Base-by-base conservation (phyloP, 2,888 invertebrate genomes). In the Macrosiphum euphorbiae region DNA sequence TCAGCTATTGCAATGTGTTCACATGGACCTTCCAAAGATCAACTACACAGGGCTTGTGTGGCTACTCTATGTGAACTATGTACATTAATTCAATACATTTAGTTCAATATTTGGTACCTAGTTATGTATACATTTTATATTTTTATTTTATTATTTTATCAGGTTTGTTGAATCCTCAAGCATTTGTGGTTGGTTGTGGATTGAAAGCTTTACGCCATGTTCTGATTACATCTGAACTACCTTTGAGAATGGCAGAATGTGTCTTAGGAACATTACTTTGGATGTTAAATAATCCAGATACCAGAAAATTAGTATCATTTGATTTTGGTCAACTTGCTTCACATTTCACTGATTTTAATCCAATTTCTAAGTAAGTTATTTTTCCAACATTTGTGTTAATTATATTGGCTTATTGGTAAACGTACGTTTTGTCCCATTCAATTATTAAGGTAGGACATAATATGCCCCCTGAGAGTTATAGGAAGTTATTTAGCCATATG, bases 171-270 rank as follows among this genome's bases (percentile, higher is more conserved):
- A 98, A 98, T 96, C 97, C 98, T 4, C 97, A 97, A 94, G 96
- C 98, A 95, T 97, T 98, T 95, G 97, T 98, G 95, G 96, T 97
- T 88, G 97, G 98, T 95, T 98, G 98, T 20, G 98, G 99, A 41
- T 98, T 99, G 90, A 97, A 97, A 94, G 98, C 98, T 13, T 97
- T 98, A 92, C 97, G 98, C 0, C 97, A 98, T 94, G 98, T 98
- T 95, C 88, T 94, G 0, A 94, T 91, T 24, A 91, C 92, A 67
- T 94, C 94, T 26, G 94, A 94, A 86, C 10, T 94, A 90, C 94
- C 98, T 95, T 98, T 98, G 95, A 98, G 99, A 94, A 98, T 99
- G 96, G 97, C 98, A 13, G 99, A 99, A 96, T 98, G 99, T 8
- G 96, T 99, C 3, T 97, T 99, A 95, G 98, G 98, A 1, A 98